Evolutionary conservation across 2,797 vertebrate genomes (phyloP).

Genomic region (Spinus olivaceus): DNA sequence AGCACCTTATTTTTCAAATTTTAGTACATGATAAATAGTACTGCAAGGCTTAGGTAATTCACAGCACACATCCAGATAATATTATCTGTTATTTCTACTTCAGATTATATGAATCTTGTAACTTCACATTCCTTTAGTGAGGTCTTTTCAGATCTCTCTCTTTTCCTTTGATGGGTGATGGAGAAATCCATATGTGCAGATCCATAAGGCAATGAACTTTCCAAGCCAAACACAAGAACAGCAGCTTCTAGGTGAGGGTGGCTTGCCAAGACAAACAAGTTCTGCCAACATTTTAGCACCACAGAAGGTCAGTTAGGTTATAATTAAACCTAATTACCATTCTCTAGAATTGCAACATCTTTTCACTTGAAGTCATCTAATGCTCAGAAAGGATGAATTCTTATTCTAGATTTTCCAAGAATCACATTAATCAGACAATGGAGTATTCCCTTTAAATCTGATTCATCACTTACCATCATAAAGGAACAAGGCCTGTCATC

Average conservation of each 20-base stretch:
- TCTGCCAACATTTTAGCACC: slow-evolving; percentile 45
- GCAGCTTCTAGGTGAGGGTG: not conserved
- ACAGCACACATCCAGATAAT: not conserved
- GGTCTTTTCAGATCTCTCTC: not conserved
- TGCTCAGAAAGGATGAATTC: not conserved
- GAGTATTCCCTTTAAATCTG: not conserved
- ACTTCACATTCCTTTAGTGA: not conserved
- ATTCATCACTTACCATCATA: not conserved
- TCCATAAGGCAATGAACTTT: not conserved
- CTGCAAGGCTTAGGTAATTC: not conserved
- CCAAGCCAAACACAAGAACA: not conserved
- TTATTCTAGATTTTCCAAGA: not conserved
- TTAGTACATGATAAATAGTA: not conserved
- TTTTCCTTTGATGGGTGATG: not conserved
- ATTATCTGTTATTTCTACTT: not conserved
- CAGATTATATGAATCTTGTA: not conserved
- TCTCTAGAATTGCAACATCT: slow-evolving; percentile 7
- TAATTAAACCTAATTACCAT: slow-evolving; percentile 49
- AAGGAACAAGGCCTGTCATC: not conserved
- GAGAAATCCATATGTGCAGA: not conserved
- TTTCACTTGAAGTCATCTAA: not conserved
- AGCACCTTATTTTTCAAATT: not conserved
- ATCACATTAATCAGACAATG: not conserved
- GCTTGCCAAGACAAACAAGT: slow-evolving; percentile 54
- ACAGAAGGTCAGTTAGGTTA: slow-evolving; percentile 46